Evolutionary conservation across 2,113 vertebrate genomes (phyloP).

Genomic region (Siphamia tubifer): DNA sequence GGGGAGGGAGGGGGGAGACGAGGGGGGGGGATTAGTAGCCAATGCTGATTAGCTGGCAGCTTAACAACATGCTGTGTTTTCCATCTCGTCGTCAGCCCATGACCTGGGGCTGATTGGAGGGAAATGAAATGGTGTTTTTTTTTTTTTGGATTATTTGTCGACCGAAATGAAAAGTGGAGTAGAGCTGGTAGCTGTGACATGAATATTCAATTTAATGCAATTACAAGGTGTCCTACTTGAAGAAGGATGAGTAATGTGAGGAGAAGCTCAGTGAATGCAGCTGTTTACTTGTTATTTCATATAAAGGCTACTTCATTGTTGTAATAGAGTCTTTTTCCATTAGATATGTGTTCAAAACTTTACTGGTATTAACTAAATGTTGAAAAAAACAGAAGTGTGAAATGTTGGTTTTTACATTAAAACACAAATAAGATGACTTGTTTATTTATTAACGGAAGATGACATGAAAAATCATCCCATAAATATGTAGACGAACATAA

Average conservation of each 20-base stretch:
- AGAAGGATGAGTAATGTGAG: slow-evolving; percentile 33
- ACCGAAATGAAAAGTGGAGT: slow-evolving; percentile 25
- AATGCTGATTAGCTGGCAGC: slow-evolving; percentile 71
- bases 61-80: slow-evolving; percentile 76
- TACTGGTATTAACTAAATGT: no score
- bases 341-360: no score
- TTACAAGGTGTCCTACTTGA: slow-evolving; percentile 67
- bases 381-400: no score
- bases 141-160: slow-evolving; percentile 58
- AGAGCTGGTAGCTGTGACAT: slow-evolving; percentile 33
- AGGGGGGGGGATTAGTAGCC: slow-evolving; percentile 51
- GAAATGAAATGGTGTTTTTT: slow-evolving; percentile 61
- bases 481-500: no score
- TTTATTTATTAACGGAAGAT: no score
- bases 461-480: no score
- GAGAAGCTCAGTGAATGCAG: neutral
- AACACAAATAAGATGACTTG: no score
- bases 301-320: no score
- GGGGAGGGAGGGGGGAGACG: no score
- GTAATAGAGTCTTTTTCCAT: no score
- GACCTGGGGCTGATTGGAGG: slow-evolving; percentile 64
- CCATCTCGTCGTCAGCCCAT: slow-evolving; percentile 59
- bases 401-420: no score
- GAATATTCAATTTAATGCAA: slow-evolving; percentile 63
- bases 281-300: neutral